A percentile compares a stretch with the other conserved stretches of the same genome.
Conservation (phyloP, 2,113 vertebrate species). For the Trichomycterus rosablanca region DNA sequence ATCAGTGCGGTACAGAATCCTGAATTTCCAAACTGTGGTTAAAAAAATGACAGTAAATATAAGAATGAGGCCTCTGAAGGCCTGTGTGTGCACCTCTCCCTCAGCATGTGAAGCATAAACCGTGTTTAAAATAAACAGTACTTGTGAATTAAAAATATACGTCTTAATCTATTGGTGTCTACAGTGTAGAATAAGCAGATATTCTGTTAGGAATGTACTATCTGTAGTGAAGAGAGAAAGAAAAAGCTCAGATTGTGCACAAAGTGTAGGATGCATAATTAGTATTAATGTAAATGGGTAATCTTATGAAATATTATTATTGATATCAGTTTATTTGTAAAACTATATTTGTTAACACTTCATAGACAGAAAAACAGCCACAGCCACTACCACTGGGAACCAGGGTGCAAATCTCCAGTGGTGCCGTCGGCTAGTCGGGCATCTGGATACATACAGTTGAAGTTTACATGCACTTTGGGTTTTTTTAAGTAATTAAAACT, state of each 20-base stretch:
- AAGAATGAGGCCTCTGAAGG: neutral
- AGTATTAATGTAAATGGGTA: neutral
- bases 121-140: neutral
- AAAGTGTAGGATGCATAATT: neutral
- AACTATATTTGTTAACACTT: neutral
- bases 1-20: neutral
- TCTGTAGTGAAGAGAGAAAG: no score
- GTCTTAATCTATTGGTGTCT: conserved; percentile 1
- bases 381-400: no score
- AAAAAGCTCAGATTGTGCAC: no score
- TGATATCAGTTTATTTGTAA: no score
- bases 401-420: no score
- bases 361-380: neutral
- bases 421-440: neutral
- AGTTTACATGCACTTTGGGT: no score
- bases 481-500: no score
- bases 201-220: neutral
- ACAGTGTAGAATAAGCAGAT: neutral
- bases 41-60: neutral
- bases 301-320: neutral
- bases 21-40: neutral
- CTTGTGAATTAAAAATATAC: neutral
- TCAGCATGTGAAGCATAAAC: conserved; percentile 12
- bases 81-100: neutral
- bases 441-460: no score